These are phyloP conservation scores for Drymonia ruficornis DNA, from an alignment of 2,888 invertebrate genomes.

Conservation along the genomic window DNA sequence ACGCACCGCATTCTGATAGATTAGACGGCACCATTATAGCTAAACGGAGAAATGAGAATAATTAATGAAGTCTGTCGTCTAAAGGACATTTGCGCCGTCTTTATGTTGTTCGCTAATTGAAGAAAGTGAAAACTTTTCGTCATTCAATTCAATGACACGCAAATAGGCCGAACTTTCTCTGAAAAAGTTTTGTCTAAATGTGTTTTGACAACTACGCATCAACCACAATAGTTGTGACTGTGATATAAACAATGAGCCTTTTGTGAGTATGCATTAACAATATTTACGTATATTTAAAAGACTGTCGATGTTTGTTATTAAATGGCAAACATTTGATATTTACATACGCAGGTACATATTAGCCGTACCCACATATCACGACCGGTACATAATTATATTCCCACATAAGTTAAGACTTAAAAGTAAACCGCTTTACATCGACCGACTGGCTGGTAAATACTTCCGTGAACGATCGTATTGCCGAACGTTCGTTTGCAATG, in stretches of 20 bases:
- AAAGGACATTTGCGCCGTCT: slow-evolving; percentile 26
- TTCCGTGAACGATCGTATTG: slow-evolving; percentile 74
- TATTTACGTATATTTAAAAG: slow-evolving; percentile 11
- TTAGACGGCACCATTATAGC: slow-evolving; percentile 22
- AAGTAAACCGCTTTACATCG: slow-evolving; percentile 55
- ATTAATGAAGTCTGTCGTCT: slow-evolving; percentile 36
- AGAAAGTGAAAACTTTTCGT: slow-evolving; percentile 43
- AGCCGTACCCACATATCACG: slow-evolving; percentile 10
- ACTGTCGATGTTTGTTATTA: slow-evolving; percentile 15
- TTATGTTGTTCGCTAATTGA: slow-evolving; percentile 32
- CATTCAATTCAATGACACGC: slow-evolving; percentile 31
- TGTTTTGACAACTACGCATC: slow-evolving; percentile 16
- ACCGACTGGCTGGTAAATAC: slow-evolving; percentile 61
- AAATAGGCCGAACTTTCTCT: slow-evolving; percentile 35
- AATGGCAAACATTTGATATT: slow-evolving; percentile 4
- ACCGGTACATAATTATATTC: slow-evolving; percentile 32
- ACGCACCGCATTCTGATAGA: slow-evolving; percentile 35
- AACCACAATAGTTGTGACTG: background rate
- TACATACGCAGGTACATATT: slow-evolving; percentile 5
- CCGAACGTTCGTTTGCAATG: slow-evolving; percentile 71
- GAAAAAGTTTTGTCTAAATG: slow-evolving; percentile 31
- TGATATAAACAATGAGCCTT: background rate
- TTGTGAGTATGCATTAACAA: background rate
- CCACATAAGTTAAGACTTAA: slow-evolving; percentile 45
- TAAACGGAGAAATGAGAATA: slow-evolving; percentile 29